phyloP scores from a whole-genome alignment of 2,888 invertebrate species.

The Neria commutata region DNA sequence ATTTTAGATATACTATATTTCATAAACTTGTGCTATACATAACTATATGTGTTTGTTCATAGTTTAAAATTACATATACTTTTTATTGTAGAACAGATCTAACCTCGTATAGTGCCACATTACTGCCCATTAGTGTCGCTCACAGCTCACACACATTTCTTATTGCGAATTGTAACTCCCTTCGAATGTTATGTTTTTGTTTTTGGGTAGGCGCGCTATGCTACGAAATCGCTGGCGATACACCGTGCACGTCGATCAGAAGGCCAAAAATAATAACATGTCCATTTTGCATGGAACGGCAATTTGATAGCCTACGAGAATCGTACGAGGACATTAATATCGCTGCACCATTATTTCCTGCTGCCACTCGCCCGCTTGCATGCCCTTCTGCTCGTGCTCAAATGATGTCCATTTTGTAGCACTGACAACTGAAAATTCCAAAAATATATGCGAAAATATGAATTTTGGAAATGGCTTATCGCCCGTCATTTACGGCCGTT shows the following conservation, averaged over 20 bases:
- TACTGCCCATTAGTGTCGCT: too few species aligned
- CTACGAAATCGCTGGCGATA: neutral
- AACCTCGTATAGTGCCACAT: too few species aligned
- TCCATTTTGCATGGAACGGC: slow-evolving; percentile 53
- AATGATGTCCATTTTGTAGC: slow-evolving; percentile 23
- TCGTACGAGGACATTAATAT: slow-evolving; percentile 59
- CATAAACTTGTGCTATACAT: too few species aligned
- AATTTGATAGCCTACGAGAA: slow-evolving; percentile 59
- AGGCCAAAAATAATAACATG: slow-evolving; percentile 35
- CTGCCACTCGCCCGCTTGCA: neutral
- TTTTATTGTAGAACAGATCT: too few species aligned
- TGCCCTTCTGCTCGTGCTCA: slow-evolving; percentile 17
- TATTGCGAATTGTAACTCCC: too few species aligned
- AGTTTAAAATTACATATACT: too few species aligned
- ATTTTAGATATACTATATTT: too few species aligned
- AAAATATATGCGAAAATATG: slow-evolving; percentile 1
- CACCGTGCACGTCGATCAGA: neutral
- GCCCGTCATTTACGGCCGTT: slow-evolving; percentile 9
- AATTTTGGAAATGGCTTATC: slow-evolving; percentile 6
- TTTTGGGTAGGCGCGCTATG: neutral
- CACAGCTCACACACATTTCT: too few species aligned
- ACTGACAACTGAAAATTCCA: slow-evolving; percentile 9
- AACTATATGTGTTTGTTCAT: too few species aligned
- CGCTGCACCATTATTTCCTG: slow-evolving; percentile 46
- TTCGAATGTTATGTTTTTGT: too few species aligned